Conservation (phyloP, 2,888 invertebrate genomes). For the Caenorhabditis afra region DNA sequence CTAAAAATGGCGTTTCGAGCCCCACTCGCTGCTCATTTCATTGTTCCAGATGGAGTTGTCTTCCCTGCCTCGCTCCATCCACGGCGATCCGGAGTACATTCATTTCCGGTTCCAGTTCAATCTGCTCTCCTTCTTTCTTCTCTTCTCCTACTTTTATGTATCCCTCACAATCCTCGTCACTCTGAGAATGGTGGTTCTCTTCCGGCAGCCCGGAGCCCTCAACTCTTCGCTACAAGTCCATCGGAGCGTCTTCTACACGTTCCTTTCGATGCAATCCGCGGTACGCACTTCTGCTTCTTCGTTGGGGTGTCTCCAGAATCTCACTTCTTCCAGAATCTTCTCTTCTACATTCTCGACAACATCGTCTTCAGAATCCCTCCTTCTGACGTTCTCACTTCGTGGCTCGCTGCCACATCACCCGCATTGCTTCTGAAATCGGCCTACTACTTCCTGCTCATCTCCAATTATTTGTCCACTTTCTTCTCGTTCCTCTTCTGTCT, state of each 20-base stretch:
- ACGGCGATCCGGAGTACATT: slow-evolving; percentile 1
- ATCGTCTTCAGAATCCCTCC: slow-evolving; percentile 15
- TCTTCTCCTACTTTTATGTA: slow-evolving; percentile 4
- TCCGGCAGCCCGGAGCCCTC: not conserved
- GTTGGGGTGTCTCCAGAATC: not conserved
- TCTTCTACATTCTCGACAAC: slow-evolving; percentile 15
- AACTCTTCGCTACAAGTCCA: slow-evolving; percentile 3
- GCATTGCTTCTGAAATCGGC: not conserved
- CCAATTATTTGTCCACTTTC: slow-evolving; percentile 16
- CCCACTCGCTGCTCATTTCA: too few species aligned
- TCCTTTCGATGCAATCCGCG: slow-evolving; percentile 38
- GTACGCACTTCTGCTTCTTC: not conserved
- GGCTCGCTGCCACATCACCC: slow-evolving; percentile 7
- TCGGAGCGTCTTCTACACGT: slow-evolving; percentile 24
- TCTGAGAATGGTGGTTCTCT: not conserved
- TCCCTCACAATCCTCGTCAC: not conserved
- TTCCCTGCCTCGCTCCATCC: not conserved
- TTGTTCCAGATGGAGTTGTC: not conserved
- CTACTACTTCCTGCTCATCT: slow-evolving; percentile 15
- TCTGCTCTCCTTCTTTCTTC: not conserved
- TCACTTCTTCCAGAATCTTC: slow-evolving; percentile 5
- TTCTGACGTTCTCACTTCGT: slow-evolving; percentile 1
- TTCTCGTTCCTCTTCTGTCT: slow-evolving; percentile 19
- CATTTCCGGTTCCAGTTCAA: slow-evolving; percentile 1
- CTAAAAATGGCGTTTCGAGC: too few species aligned